phyloP scores from a whole-genome alignment of 2,113 vertebrate species.

The Globicephala melas region DNA sequence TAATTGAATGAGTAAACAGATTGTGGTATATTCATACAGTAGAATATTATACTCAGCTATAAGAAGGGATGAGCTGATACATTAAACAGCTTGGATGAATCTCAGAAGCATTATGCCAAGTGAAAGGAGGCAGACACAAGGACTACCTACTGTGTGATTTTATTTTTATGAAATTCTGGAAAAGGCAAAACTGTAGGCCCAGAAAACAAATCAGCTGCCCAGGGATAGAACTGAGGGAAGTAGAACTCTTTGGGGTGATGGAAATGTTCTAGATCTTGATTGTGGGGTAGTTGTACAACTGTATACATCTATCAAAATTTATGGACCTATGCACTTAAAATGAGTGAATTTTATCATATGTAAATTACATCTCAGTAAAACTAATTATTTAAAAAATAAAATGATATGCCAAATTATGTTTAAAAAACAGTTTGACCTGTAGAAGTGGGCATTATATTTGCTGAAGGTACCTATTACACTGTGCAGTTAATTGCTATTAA shows the following conservation, averaged over 20 bases:
- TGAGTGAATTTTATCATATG: neutral
- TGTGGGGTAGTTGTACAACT: neutral
- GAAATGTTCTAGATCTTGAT: neutral
- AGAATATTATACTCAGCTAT: neutral
- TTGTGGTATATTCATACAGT: neutral
- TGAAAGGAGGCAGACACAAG: neutral
- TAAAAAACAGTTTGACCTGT: neutral
- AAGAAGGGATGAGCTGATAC: neutral
- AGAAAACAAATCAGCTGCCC: neutral
- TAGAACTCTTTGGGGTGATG: neutral
- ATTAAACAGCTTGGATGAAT: neutral
- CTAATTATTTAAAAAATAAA: neutral
- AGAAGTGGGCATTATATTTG: neutral
- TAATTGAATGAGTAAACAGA: neutral
- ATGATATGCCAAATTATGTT: neutral
- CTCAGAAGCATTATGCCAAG: neutral
- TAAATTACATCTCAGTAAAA: neutral
- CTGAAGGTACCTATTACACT: neutral
- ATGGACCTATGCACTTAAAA: neutral
- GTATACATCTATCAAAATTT: neutral
- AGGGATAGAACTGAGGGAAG: neutral
- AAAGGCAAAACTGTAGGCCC: neutral
- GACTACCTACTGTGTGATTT: neutral
- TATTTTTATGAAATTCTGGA: neutral
- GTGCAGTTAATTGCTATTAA: neutral